These are phyloP conservation scores for Spinibarbus caldwelli DNA, from an alignment of 2,797 vertebrate genomes.

Conservation along the genomic window DNA sequence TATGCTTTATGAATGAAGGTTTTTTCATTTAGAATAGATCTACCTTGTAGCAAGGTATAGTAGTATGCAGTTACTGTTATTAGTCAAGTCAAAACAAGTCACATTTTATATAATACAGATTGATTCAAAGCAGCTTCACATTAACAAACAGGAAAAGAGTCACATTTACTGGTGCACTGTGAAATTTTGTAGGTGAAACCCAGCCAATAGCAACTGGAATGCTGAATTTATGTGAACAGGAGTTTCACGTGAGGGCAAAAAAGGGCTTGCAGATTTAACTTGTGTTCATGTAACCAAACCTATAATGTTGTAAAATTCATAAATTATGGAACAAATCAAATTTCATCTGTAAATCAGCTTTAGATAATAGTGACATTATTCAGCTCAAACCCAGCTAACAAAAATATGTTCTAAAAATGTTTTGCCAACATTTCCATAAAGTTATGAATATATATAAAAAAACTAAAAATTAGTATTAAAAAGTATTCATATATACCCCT, in stretches of 20 bases:
- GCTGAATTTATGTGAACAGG: neutral
- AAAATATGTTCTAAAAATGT: too few species aligned
- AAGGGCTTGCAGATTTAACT: too few species aligned
- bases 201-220: neutral
- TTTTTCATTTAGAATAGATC: neutral
- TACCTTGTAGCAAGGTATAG: neutral
- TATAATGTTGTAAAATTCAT: too few species aligned
- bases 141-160: neutral
- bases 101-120: neutral
- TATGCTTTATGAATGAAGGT: constrained; percentile 20
- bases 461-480: too few species aligned
- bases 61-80: neutral
- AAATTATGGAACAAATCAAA: too few species aligned
- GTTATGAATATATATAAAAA: too few species aligned
- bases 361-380: too few species aligned
- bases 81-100: neutral
- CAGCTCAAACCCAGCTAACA: too few species aligned
- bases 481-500: too few species aligned
- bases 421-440: too few species aligned
- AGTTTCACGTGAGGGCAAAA: neutral
- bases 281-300: too few species aligned
- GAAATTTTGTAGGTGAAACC: neutral
- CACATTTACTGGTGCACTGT: neutral
- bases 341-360: too few species aligned
- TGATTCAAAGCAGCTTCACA: neutral